Evolutionary conservation across 2,113 vertebrate genomes (phyloP).

Genomic region (Cettia cetti): DNA sequence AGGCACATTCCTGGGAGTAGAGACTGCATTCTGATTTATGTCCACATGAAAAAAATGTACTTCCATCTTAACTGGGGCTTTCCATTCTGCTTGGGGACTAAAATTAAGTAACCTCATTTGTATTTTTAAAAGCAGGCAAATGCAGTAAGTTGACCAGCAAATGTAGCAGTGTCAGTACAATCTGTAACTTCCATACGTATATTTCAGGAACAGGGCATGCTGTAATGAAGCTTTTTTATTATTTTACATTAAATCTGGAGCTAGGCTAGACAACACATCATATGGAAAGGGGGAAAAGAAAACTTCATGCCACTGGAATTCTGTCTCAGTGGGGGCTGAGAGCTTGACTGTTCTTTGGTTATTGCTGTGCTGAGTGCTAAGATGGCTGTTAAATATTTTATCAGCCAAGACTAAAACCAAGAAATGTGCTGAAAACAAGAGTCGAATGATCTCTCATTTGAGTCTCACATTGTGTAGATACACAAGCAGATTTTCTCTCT

Average conservation of each 20-base stretch:
- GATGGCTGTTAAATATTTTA: constrained; percentile 65
- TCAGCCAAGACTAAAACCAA: constrained; percentile 22
- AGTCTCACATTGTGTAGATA: not conserved
- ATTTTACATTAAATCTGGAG: not conserved
- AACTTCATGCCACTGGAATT: constrained; percentile 10
- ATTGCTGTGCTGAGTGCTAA: constrained; percentile 30
- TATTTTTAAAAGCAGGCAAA: not conserved
- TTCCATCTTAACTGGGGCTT: not conserved
- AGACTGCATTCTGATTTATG: not conserved
- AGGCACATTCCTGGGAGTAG: not conserved
- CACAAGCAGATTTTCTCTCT: not conserved
- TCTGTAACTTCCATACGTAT: not conserved
- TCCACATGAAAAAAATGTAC: rapidly evolving
- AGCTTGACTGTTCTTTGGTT: not conserved
- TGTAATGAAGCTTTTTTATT: not conserved
- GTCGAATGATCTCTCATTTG: not conserved
- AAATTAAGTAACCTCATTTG: not conserved
- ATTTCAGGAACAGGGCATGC: not conserved
- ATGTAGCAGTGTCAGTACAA: rapidly evolving
- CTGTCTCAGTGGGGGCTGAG: not conserved
- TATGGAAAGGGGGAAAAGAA: not conserved
- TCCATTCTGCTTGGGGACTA: not conserved
- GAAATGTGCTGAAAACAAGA: constrained; percentile 4
- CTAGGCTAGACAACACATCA: not conserved
- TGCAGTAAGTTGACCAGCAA: not conserved